A percentile compares a stretch with the other conserved stretches of the same genome.
phyloP scores from a whole-genome alignment of 2,797 vertebrate species.

The Sebastes diaconus region DNA sequence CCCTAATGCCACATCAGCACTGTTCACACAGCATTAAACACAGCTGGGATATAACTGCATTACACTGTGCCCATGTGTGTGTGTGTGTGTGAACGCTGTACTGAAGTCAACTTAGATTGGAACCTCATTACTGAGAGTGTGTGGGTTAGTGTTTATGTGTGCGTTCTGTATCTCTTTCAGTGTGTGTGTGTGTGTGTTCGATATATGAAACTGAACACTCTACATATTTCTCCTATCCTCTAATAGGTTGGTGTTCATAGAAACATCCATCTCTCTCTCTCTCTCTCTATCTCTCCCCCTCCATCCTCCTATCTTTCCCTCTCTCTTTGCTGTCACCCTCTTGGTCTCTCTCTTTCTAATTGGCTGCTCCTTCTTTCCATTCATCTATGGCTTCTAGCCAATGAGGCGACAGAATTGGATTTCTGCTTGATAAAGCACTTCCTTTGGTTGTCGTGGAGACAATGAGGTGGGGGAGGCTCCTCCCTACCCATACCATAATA shows the following conservation, averaged over 20 bases:
- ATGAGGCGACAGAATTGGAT: conserved; percentile 79
- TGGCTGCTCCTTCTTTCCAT: conserved; percentile 71
- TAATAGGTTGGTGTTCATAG: conserved; percentile 64
- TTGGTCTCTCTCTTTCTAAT: conserved; percentile 69
- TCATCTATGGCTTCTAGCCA: conserved; percentile 73
- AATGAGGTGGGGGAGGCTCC: conserved; percentile 42
- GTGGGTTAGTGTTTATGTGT: conserved; percentile 2
- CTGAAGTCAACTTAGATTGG: conserved; percentile 33
- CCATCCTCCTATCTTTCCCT: conserved; percentile 14
- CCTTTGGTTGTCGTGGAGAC: conserved; percentile 66
- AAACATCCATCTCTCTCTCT: conserved; percentile 57
- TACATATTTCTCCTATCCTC: conserved; percentile 52
- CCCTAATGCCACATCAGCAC: conserved; percentile 65
- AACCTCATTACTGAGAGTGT: conserved; percentile 43
- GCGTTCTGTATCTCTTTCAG: not conserved
- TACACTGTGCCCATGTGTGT: conserved; percentile 14
- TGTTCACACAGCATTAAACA: conserved; percentile 72
- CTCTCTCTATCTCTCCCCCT: not conserved
- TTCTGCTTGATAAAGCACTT: conserved; percentile 80
- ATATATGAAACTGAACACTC: conserved; percentile 33
- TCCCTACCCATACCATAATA: conserved; percentile 35
- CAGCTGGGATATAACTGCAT: conserved; percentile 37
- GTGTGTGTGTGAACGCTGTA: conserved; percentile 2
- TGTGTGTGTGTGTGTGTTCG: not conserved
- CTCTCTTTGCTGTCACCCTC: conserved; percentile 36